Evolutionary conservation across 2,888 invertebrate species (phyloP).

Genomic region (Vesta saturnalis): DNA sequence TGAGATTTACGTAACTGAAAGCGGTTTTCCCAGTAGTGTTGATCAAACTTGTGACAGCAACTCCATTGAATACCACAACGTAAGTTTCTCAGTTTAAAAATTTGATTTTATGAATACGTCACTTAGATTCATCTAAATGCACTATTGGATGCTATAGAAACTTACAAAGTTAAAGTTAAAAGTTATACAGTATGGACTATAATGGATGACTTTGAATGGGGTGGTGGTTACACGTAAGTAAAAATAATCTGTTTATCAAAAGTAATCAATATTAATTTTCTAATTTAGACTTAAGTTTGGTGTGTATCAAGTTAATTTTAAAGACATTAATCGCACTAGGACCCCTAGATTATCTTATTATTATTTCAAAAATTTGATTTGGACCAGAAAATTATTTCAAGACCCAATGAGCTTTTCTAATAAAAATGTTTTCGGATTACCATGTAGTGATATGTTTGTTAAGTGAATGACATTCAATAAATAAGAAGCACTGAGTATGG

Average conservation of each 20-base stretch:
- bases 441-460: no score
- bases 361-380: not conserved
- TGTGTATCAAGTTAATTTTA: not conserved
- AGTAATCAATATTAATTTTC: not conserved
- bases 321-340: not conserved
- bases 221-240: constrained; percentile 11
- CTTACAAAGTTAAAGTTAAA: constrained; percentile 8
- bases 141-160: constrained; percentile 8
- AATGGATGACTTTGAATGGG: constrained; percentile 21
- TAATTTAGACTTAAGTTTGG: not conserved
- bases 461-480: no score
- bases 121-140: constrained; percentile 10
- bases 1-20: constrained; percentile 69
- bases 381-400: no score
- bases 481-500: no score
- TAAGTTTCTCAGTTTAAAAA: constrained; percentile 9
- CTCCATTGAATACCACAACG: constrained; percentile 36
- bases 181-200: constrained; percentile 6
- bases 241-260: not conserved
- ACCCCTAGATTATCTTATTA: not conserved
- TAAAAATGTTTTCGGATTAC: no score
- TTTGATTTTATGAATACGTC: not conserved
- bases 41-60: constrained; percentile 27
- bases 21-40: constrained; percentile 61
- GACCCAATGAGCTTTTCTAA: no score